These are phyloP conservation scores for Monomorium pharaonis DNA, from an alignment of 1,140 invertebrate genomes.

Conservation along the genomic window DNA sequence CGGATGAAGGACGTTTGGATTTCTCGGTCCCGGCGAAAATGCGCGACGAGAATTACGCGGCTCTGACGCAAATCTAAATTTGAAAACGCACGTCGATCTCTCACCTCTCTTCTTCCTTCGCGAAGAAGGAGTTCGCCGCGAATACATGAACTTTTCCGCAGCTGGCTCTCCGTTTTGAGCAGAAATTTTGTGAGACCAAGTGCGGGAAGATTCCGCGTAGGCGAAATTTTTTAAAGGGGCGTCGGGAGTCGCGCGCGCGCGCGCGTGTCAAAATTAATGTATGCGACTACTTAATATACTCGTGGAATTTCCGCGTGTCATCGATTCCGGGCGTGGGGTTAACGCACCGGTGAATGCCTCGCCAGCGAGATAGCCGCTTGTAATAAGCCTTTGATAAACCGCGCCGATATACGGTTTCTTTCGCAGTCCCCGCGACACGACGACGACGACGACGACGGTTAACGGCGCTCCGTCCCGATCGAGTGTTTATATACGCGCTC, in stretches of 20 bases:
- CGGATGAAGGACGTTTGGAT: neutral
- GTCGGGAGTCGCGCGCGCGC: neutral
- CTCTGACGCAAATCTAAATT: no score
- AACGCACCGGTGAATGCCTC: slow-evolving; percentile 28
- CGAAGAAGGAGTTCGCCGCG: no score
- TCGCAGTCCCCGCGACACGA: slow-evolving; percentile 10
- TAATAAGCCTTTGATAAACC: neutral
- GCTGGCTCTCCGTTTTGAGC: no score
- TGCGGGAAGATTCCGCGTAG: no score
- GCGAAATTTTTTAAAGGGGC: neutral
- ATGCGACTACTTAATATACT: no score
- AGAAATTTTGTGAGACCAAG: no score
- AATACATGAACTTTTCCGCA: no score
- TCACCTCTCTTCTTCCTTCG: no score
- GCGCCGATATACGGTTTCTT: slow-evolving; percentile 40
- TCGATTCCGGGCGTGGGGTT: slow-evolving; percentile 14
- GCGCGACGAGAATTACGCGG: no score
- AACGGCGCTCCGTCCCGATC: neutral
- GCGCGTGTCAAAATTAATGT: no score
- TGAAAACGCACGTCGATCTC: no score
- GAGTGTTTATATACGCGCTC: slow-evolving; percentile 51
- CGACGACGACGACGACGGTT: no score
- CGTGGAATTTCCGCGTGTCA: neutral
- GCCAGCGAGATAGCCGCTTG: neutral
- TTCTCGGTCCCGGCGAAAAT: neutral